Evolutionary conservation across 2,797 vertebrate genomes (phyloP), one percentile per base, ranked within the genome.

Genomic region (Sylvia borin): DNA sequence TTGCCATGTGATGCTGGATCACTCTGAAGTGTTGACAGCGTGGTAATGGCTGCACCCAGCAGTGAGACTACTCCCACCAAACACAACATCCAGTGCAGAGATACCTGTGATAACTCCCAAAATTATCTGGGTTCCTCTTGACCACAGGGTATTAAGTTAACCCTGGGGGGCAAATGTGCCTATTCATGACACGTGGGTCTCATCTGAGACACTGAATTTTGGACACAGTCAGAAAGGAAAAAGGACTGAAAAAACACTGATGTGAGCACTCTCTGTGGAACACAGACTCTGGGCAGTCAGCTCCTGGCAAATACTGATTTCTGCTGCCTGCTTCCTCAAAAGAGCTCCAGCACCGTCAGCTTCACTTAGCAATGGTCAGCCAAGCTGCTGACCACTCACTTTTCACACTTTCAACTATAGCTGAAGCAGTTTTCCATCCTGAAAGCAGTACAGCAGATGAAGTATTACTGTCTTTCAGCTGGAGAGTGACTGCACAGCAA

Each of bases 141-240:
- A 2, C 11, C 1, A 6, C 25, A 58, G 8, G 3, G 25, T 27
- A 16, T 22, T 32, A 31, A 22, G 22, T 54, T n/a, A 72, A 70
- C 5, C 5, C 17, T 10, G 6, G 3, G 9, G 10, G 9, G 4
- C 1, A 67, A 76, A 81, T 0, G 0, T 15, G 18, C 36, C 42
- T 25, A 4, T 18, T 42, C 29, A 2, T 2, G 0, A 48, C 15
- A 80, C 57, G 50, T 5, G 2, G 22, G 11, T 55, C 25, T 83
- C 32, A 10, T 38, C 57, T 62, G 48, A 67, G 87, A 53, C 36
- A 14, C 40, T 1, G 2, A 38, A 81, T 26, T 13, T 22, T 11
- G 1, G 8, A 8, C 2, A 1, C 4, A 66, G 66, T 0, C 10
- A 0, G 40, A 62, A 93, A 60, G 14, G 27, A 53, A 79, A 75